Base-by-base conservation (phyloP, 2,113 vertebrate genomes). In the Myanophis thanlyinensis region DNA sequence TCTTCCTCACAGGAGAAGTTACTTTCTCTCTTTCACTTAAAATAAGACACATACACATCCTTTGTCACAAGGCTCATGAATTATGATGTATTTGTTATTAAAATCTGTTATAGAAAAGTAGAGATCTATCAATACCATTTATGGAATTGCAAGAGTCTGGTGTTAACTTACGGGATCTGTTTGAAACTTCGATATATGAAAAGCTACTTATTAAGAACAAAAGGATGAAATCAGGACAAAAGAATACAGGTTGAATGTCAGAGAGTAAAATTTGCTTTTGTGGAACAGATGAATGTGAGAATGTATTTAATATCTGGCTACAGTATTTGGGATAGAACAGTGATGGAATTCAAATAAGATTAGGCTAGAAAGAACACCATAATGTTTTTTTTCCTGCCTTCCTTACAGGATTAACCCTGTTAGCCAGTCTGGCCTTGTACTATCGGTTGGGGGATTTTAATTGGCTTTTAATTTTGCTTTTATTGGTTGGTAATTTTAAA, bases 251-350 rank as follows among this genome's bases (percentile, higher is more conserved):
- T 7, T 80, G 56, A 3, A 0, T 80, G 15, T 27, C 0, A 0
- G 35, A 18, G 22, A 13, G 20, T 23, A 90, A 93, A 89, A 91
- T 30, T 9, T 49, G 92, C 87, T 7, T 90, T 9, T 90, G 0
- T 91, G 67, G 12, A 93, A 93, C 80, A 87, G 90, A 94, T 94
- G 95, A n/a, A 89, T 87, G 89, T 84, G 54, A 84, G 51, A 85
- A 96, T 0, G 87, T 4, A 91, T 53, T 93, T 87, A 85, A 95
- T 94, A 92, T 92, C 88, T 97, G 92, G 20, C 40, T 73, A n/a
- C n/a, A n/a, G n/a, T n/a, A 35, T 54, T 73, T 59, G 92, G 59
- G 62, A 48, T 5, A n/a, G n/a, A n/a, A n/a, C n/a, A n/a, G n/a
- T n/a, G n/a, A n/a, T n/a, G n/a, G n/a, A n/a, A n/a, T n/a, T n/a